Evolutionary conservation across 2,888 invertebrate species (phyloP).

Genomic region (Athetis lepigone): DNA sequence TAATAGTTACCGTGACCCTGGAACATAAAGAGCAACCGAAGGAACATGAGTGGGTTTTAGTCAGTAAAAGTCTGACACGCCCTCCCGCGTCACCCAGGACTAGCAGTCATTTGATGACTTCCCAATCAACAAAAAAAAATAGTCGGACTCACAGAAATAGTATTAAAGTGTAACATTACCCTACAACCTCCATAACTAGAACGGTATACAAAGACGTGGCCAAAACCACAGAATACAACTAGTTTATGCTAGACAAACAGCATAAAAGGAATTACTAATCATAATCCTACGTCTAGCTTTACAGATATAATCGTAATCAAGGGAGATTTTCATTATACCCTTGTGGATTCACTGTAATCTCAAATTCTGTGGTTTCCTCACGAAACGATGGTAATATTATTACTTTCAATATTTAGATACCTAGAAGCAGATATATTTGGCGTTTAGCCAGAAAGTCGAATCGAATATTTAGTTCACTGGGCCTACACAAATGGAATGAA

Average conservation of each 20-base stretch:
- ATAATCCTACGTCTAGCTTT: slow-evolving; percentile 21
- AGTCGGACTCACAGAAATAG: no score
- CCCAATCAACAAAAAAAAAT: no score
- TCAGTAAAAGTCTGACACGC: no score
- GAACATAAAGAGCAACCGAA: no score
- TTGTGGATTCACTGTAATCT: slow-evolving; percentile 30
- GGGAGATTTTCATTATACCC: slow-evolving; percentile 17
- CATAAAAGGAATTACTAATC: slow-evolving; percentile 1
- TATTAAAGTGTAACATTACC: no score
- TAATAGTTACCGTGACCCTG: no score
- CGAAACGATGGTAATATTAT: slow-evolving; percentile 42
- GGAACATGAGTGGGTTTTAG: no score
- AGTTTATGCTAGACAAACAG: neutral
- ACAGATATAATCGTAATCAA: slow-evolving; percentile 38
- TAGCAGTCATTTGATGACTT: no score
- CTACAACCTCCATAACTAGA: no score
- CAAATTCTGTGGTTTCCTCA: slow-evolving; percentile 45
- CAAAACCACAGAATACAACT: no score
- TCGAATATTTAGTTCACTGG: slow-evolving; percentile 45
- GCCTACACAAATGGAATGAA: slow-evolving; percentile 46
- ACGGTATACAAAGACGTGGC: no score
- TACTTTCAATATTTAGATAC: slow-evolving; percentile 33
- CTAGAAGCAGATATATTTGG: slow-evolving; percentile 36
- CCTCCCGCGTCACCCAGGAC: no score
- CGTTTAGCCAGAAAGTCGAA: slow-evolving; percentile 44